phyloP scores from a whole-genome alignment of 2,797 vertebrate genomes.

The Cossypha caffra region DNA sequence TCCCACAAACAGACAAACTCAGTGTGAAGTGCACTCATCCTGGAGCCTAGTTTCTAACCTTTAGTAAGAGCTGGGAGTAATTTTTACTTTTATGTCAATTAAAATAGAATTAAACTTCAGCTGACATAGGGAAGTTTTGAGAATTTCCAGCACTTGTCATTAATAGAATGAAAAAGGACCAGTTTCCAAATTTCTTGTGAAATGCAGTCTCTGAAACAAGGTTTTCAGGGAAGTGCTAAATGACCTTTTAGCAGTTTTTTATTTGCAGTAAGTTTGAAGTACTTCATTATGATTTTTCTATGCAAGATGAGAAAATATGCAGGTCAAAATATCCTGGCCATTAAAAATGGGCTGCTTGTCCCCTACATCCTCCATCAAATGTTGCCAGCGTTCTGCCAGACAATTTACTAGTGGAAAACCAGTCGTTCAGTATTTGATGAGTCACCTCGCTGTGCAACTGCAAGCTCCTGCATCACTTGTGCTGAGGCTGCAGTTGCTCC shows the following conservation, averaged over 20 bases:
- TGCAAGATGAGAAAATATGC: not conserved
- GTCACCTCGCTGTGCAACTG: not conserved
- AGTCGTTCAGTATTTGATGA: not conserved
- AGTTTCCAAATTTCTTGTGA: not conserved
- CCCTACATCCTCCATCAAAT: accelerated
- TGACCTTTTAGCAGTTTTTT: not conserved
- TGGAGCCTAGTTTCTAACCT: not conserved
- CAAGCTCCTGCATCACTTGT: not conserved
- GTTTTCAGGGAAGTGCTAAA: not conserved
- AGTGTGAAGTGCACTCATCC: not conserved
- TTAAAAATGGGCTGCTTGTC: not conserved
- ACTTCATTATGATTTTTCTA: not conserved
- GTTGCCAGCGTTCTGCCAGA: not conserved
- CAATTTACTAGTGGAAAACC: not conserved
- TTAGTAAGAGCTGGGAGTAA: not conserved
- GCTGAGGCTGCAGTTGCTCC: not conserved
- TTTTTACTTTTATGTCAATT: not conserved
- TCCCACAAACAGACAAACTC: not conserved
- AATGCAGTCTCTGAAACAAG: not conserved
- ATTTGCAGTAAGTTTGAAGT: not conserved
- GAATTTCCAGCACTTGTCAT: not conserved
- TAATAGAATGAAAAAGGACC: not conserved
- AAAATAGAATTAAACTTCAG: not conserved
- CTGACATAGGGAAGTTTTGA: not conserved
- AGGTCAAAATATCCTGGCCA: not conserved